Conservation (phyloP, 1,140 invertebrate species). For the Drosophila bocki region DNA sequence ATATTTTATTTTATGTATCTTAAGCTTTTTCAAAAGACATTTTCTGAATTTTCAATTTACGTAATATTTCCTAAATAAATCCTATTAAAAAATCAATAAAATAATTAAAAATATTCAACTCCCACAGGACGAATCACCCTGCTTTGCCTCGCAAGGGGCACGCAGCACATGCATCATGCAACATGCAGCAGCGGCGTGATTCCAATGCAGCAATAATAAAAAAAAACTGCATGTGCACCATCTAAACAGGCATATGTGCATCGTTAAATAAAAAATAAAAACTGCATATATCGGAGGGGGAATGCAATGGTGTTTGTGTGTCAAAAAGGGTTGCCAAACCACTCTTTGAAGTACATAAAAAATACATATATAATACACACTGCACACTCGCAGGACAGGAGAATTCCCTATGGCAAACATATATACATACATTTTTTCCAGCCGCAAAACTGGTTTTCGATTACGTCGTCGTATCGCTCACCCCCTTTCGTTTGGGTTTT, state of each 20-base stretch:
- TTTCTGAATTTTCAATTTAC: too few relatives aligned
- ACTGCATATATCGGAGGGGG: conserved; percentile 18
- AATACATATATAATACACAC: conserved; percentile 13
- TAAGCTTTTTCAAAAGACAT: not conserved
- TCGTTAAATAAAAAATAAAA: conserved; percentile 31
- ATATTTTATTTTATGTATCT: not conserved
- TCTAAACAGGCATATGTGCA: conserved; percentile 41
- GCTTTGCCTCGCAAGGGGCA: conserved; percentile 12
- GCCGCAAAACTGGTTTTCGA: conserved; percentile 69
- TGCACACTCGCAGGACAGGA: conserved; percentile 20
- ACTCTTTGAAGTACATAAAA: conserved; percentile 42
- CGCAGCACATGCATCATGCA: conserved; percentile 61
- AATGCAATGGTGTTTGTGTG: conserved; percentile 73
- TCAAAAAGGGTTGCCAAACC: conserved; percentile 81
- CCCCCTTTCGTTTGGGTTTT: not conserved
- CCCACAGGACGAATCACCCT: conserved; percentile 46
- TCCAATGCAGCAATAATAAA: conserved; percentile 63
- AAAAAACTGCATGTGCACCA: conserved; percentile 45
- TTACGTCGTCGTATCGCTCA: conserved; percentile 47
- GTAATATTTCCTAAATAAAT: not conserved
- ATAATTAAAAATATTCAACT: not conserved
- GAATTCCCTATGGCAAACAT: conserved; percentile 69
- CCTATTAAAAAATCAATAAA: not conserved
- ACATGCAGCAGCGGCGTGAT: conserved; percentile 72
- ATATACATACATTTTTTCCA: conserved; percentile 12